These are phyloP conservation scores for Lycodopsis pacificus DNA, from an alignment of 2,797 vertebrate genomes.

Conservation along the genomic window DNA sequence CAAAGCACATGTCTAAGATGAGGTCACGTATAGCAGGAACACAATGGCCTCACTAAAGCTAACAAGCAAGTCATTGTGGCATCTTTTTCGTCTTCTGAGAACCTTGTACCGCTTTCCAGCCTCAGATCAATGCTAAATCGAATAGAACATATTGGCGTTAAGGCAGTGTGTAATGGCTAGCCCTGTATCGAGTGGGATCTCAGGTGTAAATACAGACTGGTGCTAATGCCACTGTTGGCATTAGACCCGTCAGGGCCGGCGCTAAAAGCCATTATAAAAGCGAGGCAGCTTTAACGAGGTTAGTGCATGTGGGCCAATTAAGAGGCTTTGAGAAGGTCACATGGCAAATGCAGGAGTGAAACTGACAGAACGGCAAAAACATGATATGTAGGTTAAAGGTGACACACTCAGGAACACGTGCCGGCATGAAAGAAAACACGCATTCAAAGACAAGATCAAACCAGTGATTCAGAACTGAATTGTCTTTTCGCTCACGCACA, in stretches of 20 bases:
- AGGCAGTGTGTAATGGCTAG: conserved; percentile 64
- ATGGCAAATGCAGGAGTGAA: conserved; percentile 39
- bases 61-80: conserved; percentile 26
- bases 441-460: not conserved
- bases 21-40: conserved; percentile 43
- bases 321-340: conserved; percentile 47
- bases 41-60: conserved; percentile 2
- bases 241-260: conserved; percentile 33
- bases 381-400: conserved; percentile 48
- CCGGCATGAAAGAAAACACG: not conserved
- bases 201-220: conserved; percentile 72
- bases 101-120: conserved; percentile 63
- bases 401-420: conserved; percentile 4
- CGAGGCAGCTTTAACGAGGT: conserved; percentile 69
- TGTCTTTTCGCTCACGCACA: not conserved
- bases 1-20: conserved; percentile 6
- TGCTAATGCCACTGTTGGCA: conserved; percentile 63
- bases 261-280: conserved; percentile 69
- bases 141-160: conserved; percentile 75
- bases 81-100: conserved; percentile 57
- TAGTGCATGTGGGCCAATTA: conserved; percentile 58
- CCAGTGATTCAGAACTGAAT: not conserved
- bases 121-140: conserved; percentile 76
- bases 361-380: conserved; percentile 18
- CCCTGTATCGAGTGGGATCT: conserved; percentile 62